Base-by-base conservation (phyloP, 1,140 invertebrate genomes). In the Cydia amplana region DNA sequence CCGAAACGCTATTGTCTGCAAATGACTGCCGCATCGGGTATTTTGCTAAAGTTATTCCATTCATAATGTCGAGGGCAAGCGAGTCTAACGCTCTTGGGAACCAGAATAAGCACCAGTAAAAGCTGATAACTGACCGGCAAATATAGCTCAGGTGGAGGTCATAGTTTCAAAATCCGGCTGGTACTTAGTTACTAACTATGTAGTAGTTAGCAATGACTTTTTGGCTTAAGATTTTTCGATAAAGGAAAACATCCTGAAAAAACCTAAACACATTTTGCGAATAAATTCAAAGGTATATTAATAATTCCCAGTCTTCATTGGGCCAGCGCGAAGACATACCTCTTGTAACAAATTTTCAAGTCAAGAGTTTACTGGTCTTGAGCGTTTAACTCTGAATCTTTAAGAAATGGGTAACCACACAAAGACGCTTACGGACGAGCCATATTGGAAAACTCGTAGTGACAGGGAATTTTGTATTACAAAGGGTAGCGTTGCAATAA, bases 1-100 rank as follows among this genome's bases (percentile, higher is more conserved):
- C 86, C 83, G 83, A 60, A 82, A 83, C 85, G 81, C 89, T 83
- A 91, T 91, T 91, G 89, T 91, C 89, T 91, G 90, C 90, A 91
- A 91, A 91, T 91, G 85, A 83, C 85, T 73, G 80, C 84, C 86
- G 85, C 82, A 85, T 91, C 82, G 87, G 85, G 74, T n/a, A 60
- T 60, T 60, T 20, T 23, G 18, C 16, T 55, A 23, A 10, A 23
- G 20, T 23, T 23, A 60, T 60, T 60, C 83, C 49, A 51, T 0
- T 1, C 5, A 18, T n/a, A 51, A 18, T 51, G n/a, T 18, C 12
- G 43, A 46, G 12, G 43, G 12, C 3, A 7, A 1, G 16, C 6
- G 49, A 51, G 49, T 18, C 49, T 51, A n/a, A 51, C n/a, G n/a
- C 49, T 51, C 12, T 51, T 5, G 5, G 0, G n/a, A 18, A 18